Evolutionary conservation across 1,140 invertebrate species (phyloP), one percentile per base, ranked within the genome.

Genomic region (Lordiphosa mommai): DNA sequence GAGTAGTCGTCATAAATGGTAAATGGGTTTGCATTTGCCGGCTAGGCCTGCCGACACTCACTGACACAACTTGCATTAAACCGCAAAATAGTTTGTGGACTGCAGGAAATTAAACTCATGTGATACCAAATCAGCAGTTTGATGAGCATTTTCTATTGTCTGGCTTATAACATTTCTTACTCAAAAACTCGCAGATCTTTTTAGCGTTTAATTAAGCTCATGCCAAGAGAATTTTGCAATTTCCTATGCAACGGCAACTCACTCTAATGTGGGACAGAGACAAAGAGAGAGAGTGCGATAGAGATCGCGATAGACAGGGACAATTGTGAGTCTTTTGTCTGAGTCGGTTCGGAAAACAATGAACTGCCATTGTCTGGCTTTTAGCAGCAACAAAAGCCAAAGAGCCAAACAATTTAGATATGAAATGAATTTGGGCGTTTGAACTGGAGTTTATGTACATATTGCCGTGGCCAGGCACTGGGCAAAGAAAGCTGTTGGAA

Each of bases 101-200:
- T 40, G 55, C 76, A 84, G 76, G 76, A 82, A 82, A 82, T 82
- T 84, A 82, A 84, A 84, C 50, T 51, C 77, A 76, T 84, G 55
- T 50, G 70, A 48, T 33, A 47, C 70, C 23, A 50, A 32, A 46
- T 49, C 65, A 69, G 41, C 50, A 82, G 61, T 59, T 63, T 67
- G 76, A 82, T 64, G 72, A 38, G 55, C 65, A 59, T 48, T 67
- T 47, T 58, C 60, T 44, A 82, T 82, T 74, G 67, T 61, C 13
- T 33, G 29, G 43, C 43, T 20, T 10, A 33, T 14, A 50, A 51
- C 32, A 51, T 51, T 60, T 30, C 20, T 32, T 44, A 61, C 34
- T 44, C 32, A 16, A 32, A 37, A 34, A 36, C 38, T 61, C 23
- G 23, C 33, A 34, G 17, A 48, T 66, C 27, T 49, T 30, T 53